Percentiles rank a stretch among this genome's conserved stretches.
phyloP scores from a whole-genome alignment of 2,797 vertebrate genomes.

The Aulostomus chinensis region DNA sequence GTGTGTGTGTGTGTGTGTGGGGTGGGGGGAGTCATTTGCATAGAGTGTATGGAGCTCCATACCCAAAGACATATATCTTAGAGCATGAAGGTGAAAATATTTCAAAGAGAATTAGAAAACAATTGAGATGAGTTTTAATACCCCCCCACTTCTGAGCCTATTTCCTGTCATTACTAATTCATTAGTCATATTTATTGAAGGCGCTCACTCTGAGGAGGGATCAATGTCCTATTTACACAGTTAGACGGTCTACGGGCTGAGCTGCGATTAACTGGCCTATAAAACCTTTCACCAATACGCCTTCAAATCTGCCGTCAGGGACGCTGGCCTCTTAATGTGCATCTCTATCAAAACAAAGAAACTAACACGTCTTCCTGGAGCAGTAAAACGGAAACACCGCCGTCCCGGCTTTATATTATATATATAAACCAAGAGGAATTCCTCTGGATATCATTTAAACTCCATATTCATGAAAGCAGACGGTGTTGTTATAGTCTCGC shows the following conservation, averaged over 20 bases:
- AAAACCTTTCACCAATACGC: conserved; percentile 63
- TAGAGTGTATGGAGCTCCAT: background rate
- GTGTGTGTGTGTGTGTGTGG: too few species aligned
- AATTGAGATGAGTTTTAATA: too few species aligned
- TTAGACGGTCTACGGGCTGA: conserved; percentile 59
- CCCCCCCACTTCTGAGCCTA: conserved; percentile 57
- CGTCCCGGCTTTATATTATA: too few species aligned
- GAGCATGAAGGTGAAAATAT: too few species aligned
- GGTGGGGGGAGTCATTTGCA: conserved; percentile 1
- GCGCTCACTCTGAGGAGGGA: conserved; percentile 53
- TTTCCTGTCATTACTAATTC: conserved; percentile 79
- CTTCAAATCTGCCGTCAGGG: conserved; percentile 61
- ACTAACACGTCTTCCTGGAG: conserved; percentile 3
- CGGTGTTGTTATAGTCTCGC: too few species aligned
- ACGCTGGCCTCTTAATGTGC: conserved; percentile 46
- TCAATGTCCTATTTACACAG: conserved; percentile 81
- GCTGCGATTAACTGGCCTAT: conserved; percentile 66
- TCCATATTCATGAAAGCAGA: too few species aligned
- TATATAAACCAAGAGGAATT: too few species aligned
- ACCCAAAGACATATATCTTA: too few species aligned
- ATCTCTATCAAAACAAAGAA: conserved; percentile 32
- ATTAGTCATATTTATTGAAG: conserved; percentile 76
- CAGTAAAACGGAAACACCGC: conserved; percentile 1
- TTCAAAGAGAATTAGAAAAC: too few species aligned
- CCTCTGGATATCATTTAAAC: too few species aligned